Base-by-base conservation (phyloP, 2,113 vertebrate species). In the Mus pahari region DNA sequence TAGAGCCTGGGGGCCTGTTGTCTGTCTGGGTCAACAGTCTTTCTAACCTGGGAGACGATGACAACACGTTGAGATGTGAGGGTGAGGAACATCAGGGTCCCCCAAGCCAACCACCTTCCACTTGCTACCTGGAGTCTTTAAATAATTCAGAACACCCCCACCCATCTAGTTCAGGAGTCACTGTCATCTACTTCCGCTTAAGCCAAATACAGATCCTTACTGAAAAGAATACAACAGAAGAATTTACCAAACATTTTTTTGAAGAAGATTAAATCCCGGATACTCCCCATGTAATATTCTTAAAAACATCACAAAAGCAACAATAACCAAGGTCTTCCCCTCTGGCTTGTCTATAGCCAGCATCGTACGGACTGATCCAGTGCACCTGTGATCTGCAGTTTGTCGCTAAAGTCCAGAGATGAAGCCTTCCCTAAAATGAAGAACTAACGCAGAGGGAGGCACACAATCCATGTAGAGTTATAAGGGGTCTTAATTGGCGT, bases 221-320 rank as follows among this genome's bases (percentile, higher is more conserved):
- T 86, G 66, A 91, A 91, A 94, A 39, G 58, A 84, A 86, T 39
- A 86, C 90, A 48, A 60, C 68, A 36, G 66, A 77, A 36, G 66
- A 77, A 81, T 70, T 73, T 45, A 36, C 16, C 50, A 19, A 48
- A 62, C 36, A 78, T 93, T 79, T 45, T 45, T 95, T 89, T 55
- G 50, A 93, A n/a, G 36, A 39, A 55, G 79, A 94, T 91, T 74
- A 84, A 90, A 92, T 62, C n/a, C 73, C 88, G 92, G 53, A 73
- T 10, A 24, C 20, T 79, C 4, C 68, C 31, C 0, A 13, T n/a
- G 75, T 45, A 60, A 64, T 78, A 17, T 39, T 81, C 68, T 60
- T 48, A 64, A 75, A 88, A 26, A 33, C 17, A 68, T 3, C 33
- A 17, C n/a, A 28, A 42, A 88, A 39, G 11, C 53, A 28, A 42